phyloP scores from a whole-genome alignment of 2,797 vertebrate species.

The Microctenopoma stevenorrisi region DNA sequence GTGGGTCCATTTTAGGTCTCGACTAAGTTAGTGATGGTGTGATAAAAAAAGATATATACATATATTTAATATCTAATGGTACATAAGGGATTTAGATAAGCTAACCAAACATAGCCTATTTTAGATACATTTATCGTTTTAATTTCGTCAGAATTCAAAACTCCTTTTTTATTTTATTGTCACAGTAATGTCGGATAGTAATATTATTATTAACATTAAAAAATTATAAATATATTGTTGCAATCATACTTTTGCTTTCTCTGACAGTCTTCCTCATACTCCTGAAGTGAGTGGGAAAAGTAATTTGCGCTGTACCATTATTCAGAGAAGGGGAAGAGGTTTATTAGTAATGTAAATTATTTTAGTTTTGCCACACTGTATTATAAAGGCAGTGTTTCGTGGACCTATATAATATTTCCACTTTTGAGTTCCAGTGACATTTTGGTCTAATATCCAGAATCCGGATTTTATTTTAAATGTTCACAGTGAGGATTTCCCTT shows the following conservation, averaged over 20 bases:
- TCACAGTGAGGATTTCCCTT: not conserved
- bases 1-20: not conserved
- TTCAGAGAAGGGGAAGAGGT: not conserved
- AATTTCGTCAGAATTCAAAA: not conserved
- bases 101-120: not conserved
- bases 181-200: not conserved
- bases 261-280: not conserved
- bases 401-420: fast-evolving
- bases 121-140: not conserved
- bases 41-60: not conserved
- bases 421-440: fast-evolving
- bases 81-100: not conserved
- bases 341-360: not conserved
- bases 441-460: fast-evolving
- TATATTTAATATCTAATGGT: not conserved
- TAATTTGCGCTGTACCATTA: constrained; percentile 62
- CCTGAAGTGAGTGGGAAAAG: constrained; percentile 47
- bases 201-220: too few species aligned
- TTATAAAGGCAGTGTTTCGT: fast-evolving
- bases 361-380: fast-evolving
- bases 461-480: not conserved
- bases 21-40: not conserved
- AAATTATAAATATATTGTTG: not conserved
- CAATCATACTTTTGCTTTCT: not conserved
- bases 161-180: not conserved